Evolutionary conservation across 2,888 invertebrate species (phyloP), one percentile per base, ranked within the genome.

Genomic region (Lapara coniferarum): DNA sequence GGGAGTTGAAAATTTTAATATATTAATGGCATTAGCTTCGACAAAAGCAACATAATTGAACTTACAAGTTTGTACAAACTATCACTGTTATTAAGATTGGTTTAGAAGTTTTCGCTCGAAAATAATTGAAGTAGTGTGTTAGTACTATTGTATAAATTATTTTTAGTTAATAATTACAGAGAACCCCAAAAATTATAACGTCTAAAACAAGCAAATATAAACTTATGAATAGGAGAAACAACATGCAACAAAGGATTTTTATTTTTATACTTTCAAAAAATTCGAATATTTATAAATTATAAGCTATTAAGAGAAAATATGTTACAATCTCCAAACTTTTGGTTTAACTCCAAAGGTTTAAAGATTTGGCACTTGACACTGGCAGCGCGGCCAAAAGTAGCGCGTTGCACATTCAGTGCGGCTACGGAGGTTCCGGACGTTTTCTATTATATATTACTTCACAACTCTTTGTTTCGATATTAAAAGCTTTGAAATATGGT

Each of bases 351-450:
- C 81, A 83, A 80, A 19, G 30, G 56, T 49, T 79, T 80, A 78
- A 80, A 81, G 80, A 81, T 78, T 89, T 89, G 89, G 89, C 89
- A 83, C 80, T 78, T 81, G 72, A 72, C 71, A 77, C 74, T 71
- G 74, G 71, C 75, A 77, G 81, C 80, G 76, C 73, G 80, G 87
- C 88, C 86, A 89, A 87, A 84, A 80, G 70, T 73, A 72, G 70
- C 70, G 70, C 69, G 70, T 53, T 71, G 71, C 69, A 70, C 70
- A 72, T 69, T 74, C 73, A 71, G 66, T 69, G 67, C 71, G 69
- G 67, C 56, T 51, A 57, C 71, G 57, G 30, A 63, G 69, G 71
- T 73, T 77, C 66, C 69, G n/a, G 13, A 51, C 19, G 16, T 69
- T 66, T 53, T 14, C 46, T 63, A 63, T 63, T 63, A 63, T 72